Evolutionary conservation across 1,140 invertebrate species (phyloP), one percentile per base, ranked within the genome.

Genomic region (Pectinophora gossypiella): DNA sequence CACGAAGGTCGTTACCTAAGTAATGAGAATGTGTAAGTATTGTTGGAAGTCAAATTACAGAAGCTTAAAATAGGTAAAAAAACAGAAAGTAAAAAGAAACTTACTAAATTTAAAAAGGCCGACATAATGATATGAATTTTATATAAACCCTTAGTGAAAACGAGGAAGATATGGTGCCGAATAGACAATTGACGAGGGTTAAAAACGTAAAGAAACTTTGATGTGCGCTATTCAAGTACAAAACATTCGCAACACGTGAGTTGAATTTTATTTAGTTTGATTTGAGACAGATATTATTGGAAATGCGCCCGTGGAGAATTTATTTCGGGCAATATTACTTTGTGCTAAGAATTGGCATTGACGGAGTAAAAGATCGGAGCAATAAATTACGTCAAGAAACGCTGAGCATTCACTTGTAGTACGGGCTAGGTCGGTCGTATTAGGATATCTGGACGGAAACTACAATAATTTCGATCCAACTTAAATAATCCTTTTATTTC

Each of bases 121-220:
- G 27, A 32, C 27, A 32, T 32, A 32, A n/a, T 32, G n/a, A 51
- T 51, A 51, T 42, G 36, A 40, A 40, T 40, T 40, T 40, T 7
- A 40, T 15, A 40, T 40, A 15, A 40, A 16, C n/a, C 13, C 36
- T 40, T 68, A 65, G 56, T 58, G 56, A 59, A 55, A 61, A 52
- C 38, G 45, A 52, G 63, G n/a, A 71, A 65, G 58, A 66, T 69
- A 68, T 76, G 64, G 64, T 54, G 51, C 35, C 61, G 66, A 72
- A 76, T 65, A 74, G 72, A 77, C 70, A 75, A 77, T 69, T 81
- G 77, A 81, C 64, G 64, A 75, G 71, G 73, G 73, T 78, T 60
- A 32, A 45, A 65, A 59, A 72, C 62, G 63, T 64, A 69, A 66
- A 68, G 56, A 72, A 68, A 76, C 64, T 76, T 75, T 72, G 72